Base-by-base conservation (phyloP, 2,888 invertebrate species). In the Eutolmus rufibarbis region DNA sequence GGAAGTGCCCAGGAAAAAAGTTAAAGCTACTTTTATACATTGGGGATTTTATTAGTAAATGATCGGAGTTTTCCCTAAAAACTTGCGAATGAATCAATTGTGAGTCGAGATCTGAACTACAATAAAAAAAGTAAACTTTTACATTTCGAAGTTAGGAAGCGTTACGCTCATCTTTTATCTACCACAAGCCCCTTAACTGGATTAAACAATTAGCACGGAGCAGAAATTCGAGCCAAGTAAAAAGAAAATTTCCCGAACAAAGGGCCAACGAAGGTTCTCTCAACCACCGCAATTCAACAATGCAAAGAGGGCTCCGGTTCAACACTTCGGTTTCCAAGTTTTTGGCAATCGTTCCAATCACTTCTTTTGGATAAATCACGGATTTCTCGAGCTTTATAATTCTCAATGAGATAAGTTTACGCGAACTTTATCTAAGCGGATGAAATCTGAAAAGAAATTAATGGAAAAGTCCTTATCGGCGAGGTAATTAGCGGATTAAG, bases 151-250 rank as follows among this genome's bases (percentile, higher is more conserved):
- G 34, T 76, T 76, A 19, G 7, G 16, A 1, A 37, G n/a, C 19
- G 37, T 34, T 76, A 1, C 76, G n/a, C 37, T 76, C 76, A 76
- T 76, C 76, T 76, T 37, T 37, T 37, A 76, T 76, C 76, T 37
- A 34, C 34, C 76, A 37, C 28, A 34, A 76, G 37, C 8, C 19
- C 28, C 34, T 23, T 9, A 76, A 76, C 76, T 76, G 37, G 34
- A 76, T 76, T 76, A 76, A 76, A 76, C 76, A 76, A 76, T 76
- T 76, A 76, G 76, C 34, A 76, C n/a, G 8, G 76, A 37, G 34
- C 5, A 37, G 34, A 16, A 76, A 76, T 37, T 37, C 8, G 19
- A 76, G 23, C 23, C 23, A 66, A 66, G 23, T 28, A 66, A 66
- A 66, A 66, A 66, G 28, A 34, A 76, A 76, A 76, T 34, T 76